Evolutionary conservation across 1,140 invertebrate genomes (phyloP).

Genomic region (Venturia canescens): DNA sequence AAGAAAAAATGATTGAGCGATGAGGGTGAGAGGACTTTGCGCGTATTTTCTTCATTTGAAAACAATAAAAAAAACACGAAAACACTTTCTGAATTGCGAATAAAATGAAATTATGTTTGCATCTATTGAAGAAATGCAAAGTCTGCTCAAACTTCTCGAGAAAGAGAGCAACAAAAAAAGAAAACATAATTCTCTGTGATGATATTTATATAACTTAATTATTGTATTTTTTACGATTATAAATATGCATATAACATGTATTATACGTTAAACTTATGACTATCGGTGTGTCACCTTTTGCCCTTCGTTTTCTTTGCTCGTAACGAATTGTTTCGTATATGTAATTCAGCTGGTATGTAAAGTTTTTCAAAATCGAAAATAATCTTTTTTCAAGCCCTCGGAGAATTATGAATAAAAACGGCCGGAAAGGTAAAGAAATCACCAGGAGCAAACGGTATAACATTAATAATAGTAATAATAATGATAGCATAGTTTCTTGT

Average conservation of each 20-base stretch:
- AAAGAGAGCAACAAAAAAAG: constrained; percentile 30
- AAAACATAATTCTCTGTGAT: constrained; percentile 62
- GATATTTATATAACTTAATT: constrained; percentile 59
- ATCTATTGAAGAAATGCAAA: neutral
- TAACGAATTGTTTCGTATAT: neutral
- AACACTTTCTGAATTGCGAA: neutral
- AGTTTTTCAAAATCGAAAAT: too few species aligned
- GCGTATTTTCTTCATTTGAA: neutral
- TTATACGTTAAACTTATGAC: constrained; percentile 39
- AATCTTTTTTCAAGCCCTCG: neutral
- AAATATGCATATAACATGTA: constrained; percentile 47
- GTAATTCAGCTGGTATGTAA: too few species aligned
- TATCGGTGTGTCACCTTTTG: constrained; percentile 30
- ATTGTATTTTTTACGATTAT: constrained; percentile 56
- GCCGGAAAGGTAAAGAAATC: neutral
- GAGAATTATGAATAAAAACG: constrained; percentile 13
- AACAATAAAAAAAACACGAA: neutral
- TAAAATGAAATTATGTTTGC: neutral
- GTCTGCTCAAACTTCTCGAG: constrained; percentile 9
- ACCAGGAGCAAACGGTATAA: constrained; percentile 9
- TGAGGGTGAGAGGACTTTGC: neutral
- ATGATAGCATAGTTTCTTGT: neutral
- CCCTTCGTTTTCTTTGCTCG: constrained; percentile 23
- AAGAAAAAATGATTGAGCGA: neutral
- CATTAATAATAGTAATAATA: constrained; percentile 16